Evolutionary conservation across 2,113 vertebrate genomes (phyloP), one percentile per base, ranked within the genome.

Genomic region (Paramormyrops kingsleyae): DNA sequence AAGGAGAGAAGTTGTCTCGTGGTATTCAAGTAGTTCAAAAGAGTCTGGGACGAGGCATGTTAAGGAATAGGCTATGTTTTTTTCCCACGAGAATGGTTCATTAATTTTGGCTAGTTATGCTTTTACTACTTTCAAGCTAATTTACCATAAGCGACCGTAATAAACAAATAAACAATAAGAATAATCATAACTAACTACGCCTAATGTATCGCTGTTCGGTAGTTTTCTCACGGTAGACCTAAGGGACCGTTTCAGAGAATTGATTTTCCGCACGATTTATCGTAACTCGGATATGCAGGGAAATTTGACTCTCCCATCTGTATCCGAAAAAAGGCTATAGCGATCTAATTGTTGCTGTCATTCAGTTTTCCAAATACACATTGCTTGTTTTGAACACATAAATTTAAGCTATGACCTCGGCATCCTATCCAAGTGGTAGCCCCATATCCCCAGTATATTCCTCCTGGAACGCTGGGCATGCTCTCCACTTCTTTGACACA

Each of bases 401-500:
- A 47, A 27, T n/a, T n/a, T 24, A 13, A 12, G 62, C 3, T 70
- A 46, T 84, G 39, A 44, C 17, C 19, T 84, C 10, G 44, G 19
- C 35, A 84, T 42, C 10, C 27, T 0, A 46, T 88, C 62, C n/a
- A 24, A 62, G 10, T 24, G 17, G n/a, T 35, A 77, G 66, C 12
- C 46, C 5, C 42, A 66, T 39, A 83, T 21, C 31, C 19, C 19
- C 47, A 70, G 19, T 46, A 42, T 80, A 46, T 35, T 17, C 77
- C 85, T 46, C 87, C 49, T 83, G 47, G 52, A 49, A 44, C 62
- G 59, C 39, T 83, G 84, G 17, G 87, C 87, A 35, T 83, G 66
- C 42, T 91, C 88, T 87, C 90, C 35, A 62, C 89, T 77, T 56
- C 12, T 90, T 80, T 74, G 91, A 27, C 62, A 13, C 10, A 88